Evolutionary conservation across 2,888 invertebrate species (phyloP), one percentile per base, ranked within the genome.

Genomic region (Minunthozetes semirufus): DNA sequence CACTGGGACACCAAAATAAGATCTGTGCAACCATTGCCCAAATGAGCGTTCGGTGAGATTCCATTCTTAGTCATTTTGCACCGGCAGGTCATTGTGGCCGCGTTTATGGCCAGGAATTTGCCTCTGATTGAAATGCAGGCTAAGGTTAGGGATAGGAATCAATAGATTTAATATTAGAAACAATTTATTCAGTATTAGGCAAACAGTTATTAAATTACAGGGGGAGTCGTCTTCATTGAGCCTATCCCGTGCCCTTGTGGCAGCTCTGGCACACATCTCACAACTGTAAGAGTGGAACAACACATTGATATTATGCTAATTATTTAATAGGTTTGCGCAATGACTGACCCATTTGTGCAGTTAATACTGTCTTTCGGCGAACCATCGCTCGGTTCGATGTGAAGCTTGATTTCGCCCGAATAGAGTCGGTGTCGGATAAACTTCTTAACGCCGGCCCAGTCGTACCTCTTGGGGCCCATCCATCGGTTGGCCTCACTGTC

Each of bases 401-500:
- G 19, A 5, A 76, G 46, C 27, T 74, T 72, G n/a, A 84, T 78
- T 77, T 83, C 83, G 11, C 83, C 84, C 70, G 81, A 81, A 77
- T 84, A 84, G 3, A 80, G 76, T 72, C 80, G 80, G 77, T 83
- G 82, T 0, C 79, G 76, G 6, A 83, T 42, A 63, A 83, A 80
- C 75, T 81, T 81, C 78, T 83, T 83, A 66, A 82, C 79, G 27
- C 83, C 83, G 29, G 75, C 76, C 82, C 89, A 89, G 80, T 90
- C 89, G 81, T 93, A 93, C 78, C 93, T 85, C 78, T 87, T 87
- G 19, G 93, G 92, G 53, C 93, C 93, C 89, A 93, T 89, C 90
- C 91, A 92, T 63, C 93, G 86, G 80, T 90, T 88, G 77, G 88
- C 87, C 80, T 93, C 92, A 81, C 92, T 92, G 80, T 90, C 89